Percentiles rank a stretch among this genome's conserved stretches.
phyloP scores from a whole-genome alignment of 2,888 invertebrate species.

The Hemicrepidius hirtus region DNA sequence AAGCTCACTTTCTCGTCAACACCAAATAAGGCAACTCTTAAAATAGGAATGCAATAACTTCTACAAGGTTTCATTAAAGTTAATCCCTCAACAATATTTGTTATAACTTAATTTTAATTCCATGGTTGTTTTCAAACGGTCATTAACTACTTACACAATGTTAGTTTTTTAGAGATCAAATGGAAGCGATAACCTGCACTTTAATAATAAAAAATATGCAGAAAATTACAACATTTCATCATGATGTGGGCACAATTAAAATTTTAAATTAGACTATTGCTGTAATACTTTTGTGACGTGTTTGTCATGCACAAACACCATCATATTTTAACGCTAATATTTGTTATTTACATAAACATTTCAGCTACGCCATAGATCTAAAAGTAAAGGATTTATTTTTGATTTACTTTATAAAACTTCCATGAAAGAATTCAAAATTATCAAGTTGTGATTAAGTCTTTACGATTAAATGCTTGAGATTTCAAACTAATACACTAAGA shows the following conservation, averaged over 20 bases:
- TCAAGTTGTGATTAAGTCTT: neutral
- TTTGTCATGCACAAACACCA: slow-evolving; percentile 41
- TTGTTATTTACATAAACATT: slow-evolving; percentile 23
- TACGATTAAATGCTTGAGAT: neutral
- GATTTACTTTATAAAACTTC: neutral
- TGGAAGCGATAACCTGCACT: slow-evolving; percentile 2
- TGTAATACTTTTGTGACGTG: slow-evolving; percentile 30
- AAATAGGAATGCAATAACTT: too few relatives aligned
- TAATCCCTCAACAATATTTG: neutral
- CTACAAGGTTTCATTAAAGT: neutral
- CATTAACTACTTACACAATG: neutral
- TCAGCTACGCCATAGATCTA: neutral
- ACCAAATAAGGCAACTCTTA: neutral
- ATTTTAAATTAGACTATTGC: slow-evolving; percentile 37
- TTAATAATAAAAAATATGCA: neutral
- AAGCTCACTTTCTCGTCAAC: neutral
- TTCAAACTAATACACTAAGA: neutral
- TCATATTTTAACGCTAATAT: slow-evolving; percentile 43
- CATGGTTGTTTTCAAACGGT: neutral
- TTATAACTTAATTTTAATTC: neutral
- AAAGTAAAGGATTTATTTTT: slow-evolving; percentile 2
- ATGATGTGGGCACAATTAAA: slow-evolving; percentile 39
- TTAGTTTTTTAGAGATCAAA: neutral
- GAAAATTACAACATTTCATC: neutral
- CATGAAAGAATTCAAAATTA: neutral